Base-by-base conservation (phyloP, 2,888 invertebrate genomes). In the Tillus elongatus region DNA sequence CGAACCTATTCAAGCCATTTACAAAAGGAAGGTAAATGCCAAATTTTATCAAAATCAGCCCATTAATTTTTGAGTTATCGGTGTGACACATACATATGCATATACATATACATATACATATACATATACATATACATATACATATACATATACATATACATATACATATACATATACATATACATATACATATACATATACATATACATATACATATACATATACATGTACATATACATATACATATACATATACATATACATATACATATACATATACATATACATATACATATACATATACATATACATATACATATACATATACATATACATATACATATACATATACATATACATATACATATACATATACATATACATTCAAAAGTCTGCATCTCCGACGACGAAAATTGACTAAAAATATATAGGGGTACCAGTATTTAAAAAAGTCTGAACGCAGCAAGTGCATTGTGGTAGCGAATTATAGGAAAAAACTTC, bases 211-310 rank as follows among this genome's bases (percentile, higher is more conserved):
- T 26, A 26, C 11, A 26, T 26, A 26, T 26, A 26, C 11, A 26
- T 26, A 26, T 4, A 26, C 11, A 26, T 26, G 11, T 26, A 26
- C 11, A 4, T 26, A 26, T 26, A 26, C 11, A 26, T 26, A 26
- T 26, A 26, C 11, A 26, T 26, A 26, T 26, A 26, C 8, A 26
- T 26, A 26, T 26, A 31, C 37, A 37, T 40, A 30, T 40, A 32
- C 31, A 37, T 37, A 37, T 38, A 40, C 37, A 37, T 40, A 31
- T 37, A 40, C 32, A 31, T 40, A 40, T 37, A 40, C 37, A 40
- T 40, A 13, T 37, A 40, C 37, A 35, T 35, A 35, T 15, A 35
- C 19, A 33, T 33, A 33, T 15, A 33, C 19, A 33, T 33, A 33
- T 33, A 33, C 19, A 15, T 33, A 33, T 33, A 33, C 19, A 15